Conservation (phyloP, 37 sponge, comb jelly and placozoan species). For the Dysidea cf. avara region DNA sequence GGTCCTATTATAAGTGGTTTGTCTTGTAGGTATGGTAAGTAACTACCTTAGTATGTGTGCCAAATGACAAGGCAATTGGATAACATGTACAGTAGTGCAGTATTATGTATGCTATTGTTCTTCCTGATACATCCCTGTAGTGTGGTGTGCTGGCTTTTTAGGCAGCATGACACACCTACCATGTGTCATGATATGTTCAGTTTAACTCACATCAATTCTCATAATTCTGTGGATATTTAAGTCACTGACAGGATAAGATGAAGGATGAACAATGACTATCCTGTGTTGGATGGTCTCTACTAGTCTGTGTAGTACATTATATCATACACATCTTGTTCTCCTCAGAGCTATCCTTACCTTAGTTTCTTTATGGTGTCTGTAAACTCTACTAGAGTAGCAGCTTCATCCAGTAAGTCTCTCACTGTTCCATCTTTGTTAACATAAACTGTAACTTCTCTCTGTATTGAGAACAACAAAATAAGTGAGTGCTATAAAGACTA, state of each 20-base stretch:
- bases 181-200: too few relatives aligned
- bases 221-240: slow-evolving; percentile 55
- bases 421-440: slow-evolving; percentile 79
- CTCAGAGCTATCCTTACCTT: not conserved
- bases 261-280: slow-evolving; percentile 46
- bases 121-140: too few relatives aligned
- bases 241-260: slow-evolving; percentile 68
- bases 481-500: not conserved
- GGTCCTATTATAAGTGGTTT: too few relatives aligned
- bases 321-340: too few relatives aligned
- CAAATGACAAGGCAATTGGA: too few relatives aligned
- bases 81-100: too few relatives aligned
- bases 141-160: too few relatives aligned
- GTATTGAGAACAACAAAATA: not conserved
- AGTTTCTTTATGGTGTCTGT: not conserved
- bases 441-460: slow-evolving; percentile 81
- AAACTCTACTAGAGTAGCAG: slow-evolving; percentile 57
- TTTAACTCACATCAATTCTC: slow-evolving; percentile 62
- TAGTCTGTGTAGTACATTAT: slow-evolving; percentile 44
- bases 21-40: too few relatives aligned
- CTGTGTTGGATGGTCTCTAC: slow-evolving; percentile 75
- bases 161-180: too few relatives aligned
- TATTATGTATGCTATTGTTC: too few relatives aligned
- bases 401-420: slow-evolving; percentile 72
- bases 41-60: too few relatives aligned